These are phyloP conservation scores for Iselma pallidipennis DNA, from an alignment of 2,888 invertebrate genomes.

Conservation along the genomic window DNA sequence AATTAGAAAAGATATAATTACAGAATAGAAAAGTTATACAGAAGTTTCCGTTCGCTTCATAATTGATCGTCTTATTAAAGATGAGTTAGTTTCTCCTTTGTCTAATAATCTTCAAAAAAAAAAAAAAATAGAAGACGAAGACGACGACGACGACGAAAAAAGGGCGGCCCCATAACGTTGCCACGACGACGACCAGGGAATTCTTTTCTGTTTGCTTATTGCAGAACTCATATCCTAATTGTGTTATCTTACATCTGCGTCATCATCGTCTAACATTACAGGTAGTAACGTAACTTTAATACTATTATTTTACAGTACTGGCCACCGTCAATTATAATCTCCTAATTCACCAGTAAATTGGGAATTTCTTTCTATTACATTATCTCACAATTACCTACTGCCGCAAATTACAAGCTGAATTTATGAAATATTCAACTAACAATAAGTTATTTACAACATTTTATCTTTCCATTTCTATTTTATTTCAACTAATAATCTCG, in stretches of 20 bases:
- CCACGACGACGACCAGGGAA: conserved; percentile 45
- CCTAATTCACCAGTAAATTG: background rate
- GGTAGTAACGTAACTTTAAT: conserved; percentile 25
- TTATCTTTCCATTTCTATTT: background rate
- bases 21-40: conserved; percentile 52
- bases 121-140: background rate
- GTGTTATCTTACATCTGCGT: conserved; percentile 55
- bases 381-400: background rate
- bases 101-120: conserved; percentile 33
- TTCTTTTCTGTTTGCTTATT: conserved; percentile 53
- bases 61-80: conserved; percentile 59
- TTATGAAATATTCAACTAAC: background rate
- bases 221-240: conserved; percentile 57
- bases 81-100: conserved; percentile 56
- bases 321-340: conserved; percentile 5
- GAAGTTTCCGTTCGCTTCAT: conserved; percentile 53
- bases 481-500: background rate
- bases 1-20: conserved; percentile 56
- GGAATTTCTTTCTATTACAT: background rate
- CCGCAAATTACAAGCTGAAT: background rate
- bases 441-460: background rate
- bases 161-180: conserved; percentile 43
- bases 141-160: too few relatives aligned
- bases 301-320: conserved; percentile 11
- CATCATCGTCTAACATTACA: conserved; percentile 42